Base-by-base conservation (phyloP, 1,140 invertebrate species). In the Ephestia elutella region DNA sequence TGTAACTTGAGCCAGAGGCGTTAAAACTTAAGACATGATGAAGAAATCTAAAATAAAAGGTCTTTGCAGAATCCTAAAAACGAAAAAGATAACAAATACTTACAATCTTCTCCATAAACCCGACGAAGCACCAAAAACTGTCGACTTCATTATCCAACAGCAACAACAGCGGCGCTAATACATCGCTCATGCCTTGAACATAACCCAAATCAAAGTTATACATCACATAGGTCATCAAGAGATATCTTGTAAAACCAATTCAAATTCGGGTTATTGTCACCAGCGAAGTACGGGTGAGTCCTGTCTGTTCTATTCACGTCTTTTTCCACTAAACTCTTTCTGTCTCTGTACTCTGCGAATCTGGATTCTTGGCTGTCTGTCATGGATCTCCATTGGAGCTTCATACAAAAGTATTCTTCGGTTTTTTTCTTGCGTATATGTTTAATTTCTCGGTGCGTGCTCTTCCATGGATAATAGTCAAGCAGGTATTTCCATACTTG, bases 141-240 rank as follows among this genome's bases (percentile, higher is more conserved):
- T 99, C 97, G 5, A 96, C 93, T 90, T 99, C 98, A 82, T 96
- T 95, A 59, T 96, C 92, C 91, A 98, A 92, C 11, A 99, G 91
- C 77, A 95, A 93, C 28, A 99, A 89, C 68, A 99, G 94, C 0
- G 98, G 98, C 15, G 97, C 96, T 30, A 99, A 88, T 49, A 99
- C 90, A 89, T 99, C 98, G 75, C 96, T 98, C 98, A 99, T 99
- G 15, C 98, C 96, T 86, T 96, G 95, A 0, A 97, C 96, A 74
- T 97, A 97, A 71, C 97, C 98, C 61, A 99, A 89, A 90, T 99
- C 98, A 89, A 99, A 99, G 89, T 99, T 99, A 81, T 99, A 99
- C 98, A 99, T 99, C n/a, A 97, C 94, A 84, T 99, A 99, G 0
- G 98, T 99, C 96, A 99, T 98, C 1, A 99, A 90, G 2, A 99